These are phyloP conservation scores for Lutjanus erythropterus DNA, from an alignment of 2,113 vertebrate genomes.

Conservation along the genomic window DNA sequence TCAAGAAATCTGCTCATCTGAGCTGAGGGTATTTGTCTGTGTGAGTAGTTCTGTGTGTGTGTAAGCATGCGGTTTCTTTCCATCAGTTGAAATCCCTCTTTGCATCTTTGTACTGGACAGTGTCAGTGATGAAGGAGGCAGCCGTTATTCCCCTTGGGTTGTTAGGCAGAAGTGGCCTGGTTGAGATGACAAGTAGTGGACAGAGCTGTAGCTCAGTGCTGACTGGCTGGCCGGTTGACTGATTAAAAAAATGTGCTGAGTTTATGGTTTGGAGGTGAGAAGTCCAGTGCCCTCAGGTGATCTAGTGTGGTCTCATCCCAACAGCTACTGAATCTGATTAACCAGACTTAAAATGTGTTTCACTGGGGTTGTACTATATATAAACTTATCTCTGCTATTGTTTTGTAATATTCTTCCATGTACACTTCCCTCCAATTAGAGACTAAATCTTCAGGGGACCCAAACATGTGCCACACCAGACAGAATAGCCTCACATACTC, in stretches of 20 bases:
- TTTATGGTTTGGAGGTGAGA: constrained; percentile 48
- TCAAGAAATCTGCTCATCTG: constrained; percentile 15
- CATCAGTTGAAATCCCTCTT: constrained; percentile 30
- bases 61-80: constrained; percentile 29
- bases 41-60: constrained; percentile 21
- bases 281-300: background rate
- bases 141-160: constrained; percentile 49
- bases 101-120: constrained; percentile 30
- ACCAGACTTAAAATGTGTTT: constrained; percentile 2
- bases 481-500: constrained; percentile 25
- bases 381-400: background rate
- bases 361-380: constrained; percentile 3
- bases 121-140: constrained; percentile 61
- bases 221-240: constrained; percentile 57
- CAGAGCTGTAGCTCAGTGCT: constrained; percentile 59
- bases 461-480: background rate
- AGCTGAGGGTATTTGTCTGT: constrained; percentile 1
- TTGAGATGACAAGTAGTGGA: constrained; percentile 66
- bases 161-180: constrained; percentile 53
- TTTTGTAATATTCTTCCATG: background rate
- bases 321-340: constrained; percentile 4
- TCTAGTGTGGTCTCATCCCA: background rate
- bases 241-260: constrained; percentile 68
- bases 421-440: constrained; percentile 10
- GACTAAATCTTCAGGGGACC: constrained; percentile 6